These are phyloP conservation scores for Oscheius sp. DNA, from an alignment of 2,888 invertebrate genomes.

Conservation along the genomic window DNA sequence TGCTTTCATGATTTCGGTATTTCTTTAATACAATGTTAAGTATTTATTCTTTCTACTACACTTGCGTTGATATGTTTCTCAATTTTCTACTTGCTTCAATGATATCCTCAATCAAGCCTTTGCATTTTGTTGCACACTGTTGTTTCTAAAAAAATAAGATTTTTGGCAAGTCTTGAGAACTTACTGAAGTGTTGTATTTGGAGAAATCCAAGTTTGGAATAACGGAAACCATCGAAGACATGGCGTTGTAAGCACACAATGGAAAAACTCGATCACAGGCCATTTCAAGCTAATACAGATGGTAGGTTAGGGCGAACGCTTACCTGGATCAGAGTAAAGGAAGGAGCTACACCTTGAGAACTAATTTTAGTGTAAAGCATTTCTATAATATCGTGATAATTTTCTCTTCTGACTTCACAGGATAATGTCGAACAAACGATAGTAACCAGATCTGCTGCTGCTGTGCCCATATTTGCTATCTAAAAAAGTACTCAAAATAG, in stretches of 20 bases:
- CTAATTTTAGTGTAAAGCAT: background rate
- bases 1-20: too few relatives aligned
- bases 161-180: background rate
- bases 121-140: constrained; percentile 12
- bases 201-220: background rate
- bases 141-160: background rate
- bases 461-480: constrained; percentile 4
- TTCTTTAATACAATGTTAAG: too few relatives aligned
- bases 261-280: background rate
- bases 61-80: background rate
- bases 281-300: constrained; percentile 2
- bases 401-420: background rate
- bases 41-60: too few relatives aligned
- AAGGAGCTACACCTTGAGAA: background rate
- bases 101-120: constrained; percentile 9
- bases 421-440: background rate
- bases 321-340: constrained; percentile 9
- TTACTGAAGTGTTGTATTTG: background rate
- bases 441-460: constrained; percentile 8
- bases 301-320: background rate
- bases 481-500: background rate
- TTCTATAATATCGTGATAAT: background rate
- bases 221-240: constrained; percentile 1
- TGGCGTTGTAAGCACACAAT: constrained; percentile 20
- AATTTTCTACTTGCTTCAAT: background rate